Base-by-base conservation (phyloP, 1,140 invertebrate genomes). In the Elymnias hypermnestra region DNA sequence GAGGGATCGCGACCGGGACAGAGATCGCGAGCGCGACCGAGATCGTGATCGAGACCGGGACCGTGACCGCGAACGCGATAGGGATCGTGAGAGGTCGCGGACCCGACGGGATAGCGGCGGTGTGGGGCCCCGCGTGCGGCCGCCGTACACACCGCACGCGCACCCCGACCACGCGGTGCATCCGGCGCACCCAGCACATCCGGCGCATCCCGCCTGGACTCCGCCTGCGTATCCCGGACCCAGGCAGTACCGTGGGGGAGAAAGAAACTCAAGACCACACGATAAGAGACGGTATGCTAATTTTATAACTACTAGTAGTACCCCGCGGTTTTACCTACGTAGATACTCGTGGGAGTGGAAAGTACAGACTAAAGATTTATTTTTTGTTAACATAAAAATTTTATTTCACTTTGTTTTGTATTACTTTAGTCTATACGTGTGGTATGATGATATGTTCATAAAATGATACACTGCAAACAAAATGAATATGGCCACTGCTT, bases 251-350 rank as follows among this genome's bases (percentile, higher is more conserved):
- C 72, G 83, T 15, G 63, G 65, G 15, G 83, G 29, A 2, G 29
- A 87, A 35, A 71, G 84, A 31, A 82, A 71, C 38, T 52, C 73
- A 5, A 56, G 83, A 3, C 67, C 67, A 4, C 82, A 83, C 42
- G 85, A 87, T 43, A 87, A 87, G 51, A 72, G 83, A 57, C 65
- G 85, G 85, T 86, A 43, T n/a, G n/a, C n/a, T n/a, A n/a, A n/a
- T n/a, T n/a, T n/a, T n/a, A n/a, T n/a, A n/a, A n/a, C n/a, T n/a
- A n/a, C n/a, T n/a, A n/a, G n/a, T n/a, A n/a, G n/a, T n/a, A n/a
- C n/a, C n/a, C n/a, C n/a, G n/a, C n/a, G n/a, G n/a, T n/a, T n/a
- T n/a, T n/a, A n/a, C n/a, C n/a, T n/a, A n/a, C n/a, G n/a, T n/a
- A n/a, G n/a, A n/a, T n/a, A n/a, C n/a, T n/a, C n/a, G n/a, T n/a